Evolutionary conservation across 2,113 vertebrate genomes (phyloP).

Genomic region (Lethenteron camtschaticum): DNA sequence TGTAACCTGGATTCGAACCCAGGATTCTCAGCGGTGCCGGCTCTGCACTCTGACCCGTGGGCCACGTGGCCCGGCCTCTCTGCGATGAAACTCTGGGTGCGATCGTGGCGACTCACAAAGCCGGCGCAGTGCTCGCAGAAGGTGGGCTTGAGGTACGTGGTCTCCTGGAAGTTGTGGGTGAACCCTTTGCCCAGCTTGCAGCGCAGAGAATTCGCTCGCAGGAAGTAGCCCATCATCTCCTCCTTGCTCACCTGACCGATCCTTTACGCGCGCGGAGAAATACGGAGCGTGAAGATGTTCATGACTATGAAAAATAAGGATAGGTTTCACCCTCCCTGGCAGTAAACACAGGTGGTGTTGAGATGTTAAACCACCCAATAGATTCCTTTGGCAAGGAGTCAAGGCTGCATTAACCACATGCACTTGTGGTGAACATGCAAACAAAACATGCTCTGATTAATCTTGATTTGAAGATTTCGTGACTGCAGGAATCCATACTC

Average conservation of each 20-base stretch:
- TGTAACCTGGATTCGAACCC: no score
- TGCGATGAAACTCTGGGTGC: neutral
- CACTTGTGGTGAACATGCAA: no score
- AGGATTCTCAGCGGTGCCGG: no score
- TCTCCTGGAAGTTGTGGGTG: slow-evolving; percentile 81
- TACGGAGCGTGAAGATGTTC: neutral
- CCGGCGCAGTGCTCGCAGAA: slow-evolving; percentile 94
- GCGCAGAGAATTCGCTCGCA: slow-evolving; percentile 81
- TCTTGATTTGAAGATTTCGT: no score
- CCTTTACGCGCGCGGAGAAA: slow-evolving; percentile 19
- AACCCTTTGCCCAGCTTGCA: slow-evolving; percentile 78
- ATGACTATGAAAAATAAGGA: neutral
- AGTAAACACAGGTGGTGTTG: neutral
- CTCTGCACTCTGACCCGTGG: no score
- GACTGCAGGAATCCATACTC: no score
- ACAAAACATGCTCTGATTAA: no score
- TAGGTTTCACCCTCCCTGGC: neutral
- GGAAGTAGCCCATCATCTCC: slow-evolving; percentile 84
- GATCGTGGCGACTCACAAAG: slow-evolving; percentile 42
- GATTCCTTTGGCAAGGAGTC: no score
- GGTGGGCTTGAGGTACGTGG: slow-evolving; percentile 78
- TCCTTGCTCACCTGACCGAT: slow-evolving; percentile 69
- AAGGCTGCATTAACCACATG: no score
- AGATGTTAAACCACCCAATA: no score
- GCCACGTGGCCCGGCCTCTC: no score